Evolutionary conservation across 2,113 vertebrate species (phyloP), one percentile per base, ranked within the genome.

Genomic region (Melanostigma gelatinosum): DNA sequence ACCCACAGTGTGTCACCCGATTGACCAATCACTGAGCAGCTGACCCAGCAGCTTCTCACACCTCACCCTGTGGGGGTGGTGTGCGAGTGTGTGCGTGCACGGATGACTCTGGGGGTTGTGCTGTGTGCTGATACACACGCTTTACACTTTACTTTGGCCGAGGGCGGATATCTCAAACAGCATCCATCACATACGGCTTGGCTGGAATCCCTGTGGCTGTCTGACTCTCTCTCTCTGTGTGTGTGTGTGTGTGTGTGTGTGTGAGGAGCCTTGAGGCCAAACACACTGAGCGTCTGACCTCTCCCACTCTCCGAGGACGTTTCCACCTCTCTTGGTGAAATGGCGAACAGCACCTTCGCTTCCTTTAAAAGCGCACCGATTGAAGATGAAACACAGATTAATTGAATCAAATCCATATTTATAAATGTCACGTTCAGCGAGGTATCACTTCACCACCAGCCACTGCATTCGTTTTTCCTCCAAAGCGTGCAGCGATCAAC

Each of bases 171-270:
- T 62, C 12, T 58, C 50, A 29, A 69, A 71, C 68, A 46, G 54
- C 67, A 69, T n/a, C 32, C 57, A 76, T 79, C 72, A 75, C 54
- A 13, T 61, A 54, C 8, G 2, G 40, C 60, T 73, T 85, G 77
- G 74, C 63, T 63, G 38, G 44, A 16, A 27, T 60, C 73, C 75
- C 52, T 48, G 48, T 63, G 48, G 29, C 29, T 66, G 29, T 58
- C 63, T 50, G 48, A 50, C 13, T 50, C 18, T 18, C 4, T 48
- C 4, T 38, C 52, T 44, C 4, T 1, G 13, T 34, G 32, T 62
- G n/a, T 71, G 38, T 69, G n/a, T 71, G 36, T 68, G n/a, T 29
- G 48, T 73, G 62, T 73, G 68, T 84, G 13, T 72, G 48, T 69
- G 40, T 38, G 75, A 29, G 50, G 11, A 29, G 22, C 22, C 36